Percentiles rank a stretch among this genome's conserved stretches.
phyloP scores from a whole-genome alignment of 2,113 vertebrate species.

The Rhadina sibilatrix region DNA sequence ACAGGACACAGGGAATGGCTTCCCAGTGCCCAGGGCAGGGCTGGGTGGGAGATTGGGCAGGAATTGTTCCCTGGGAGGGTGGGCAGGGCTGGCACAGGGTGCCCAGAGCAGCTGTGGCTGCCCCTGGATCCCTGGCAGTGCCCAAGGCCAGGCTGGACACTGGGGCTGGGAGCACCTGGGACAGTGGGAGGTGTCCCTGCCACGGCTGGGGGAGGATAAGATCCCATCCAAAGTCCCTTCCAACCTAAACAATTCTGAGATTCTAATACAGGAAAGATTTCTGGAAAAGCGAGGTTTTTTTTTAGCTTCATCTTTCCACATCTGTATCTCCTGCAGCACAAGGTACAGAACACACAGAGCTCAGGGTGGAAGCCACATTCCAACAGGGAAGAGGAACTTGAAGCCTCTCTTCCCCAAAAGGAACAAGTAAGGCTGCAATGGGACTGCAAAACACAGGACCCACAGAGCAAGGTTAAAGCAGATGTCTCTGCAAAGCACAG shows the following conservation, averaged over 20 bases:
- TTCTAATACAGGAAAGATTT: not conserved
- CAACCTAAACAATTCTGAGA: not conserved
- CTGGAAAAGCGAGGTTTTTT: not conserved
- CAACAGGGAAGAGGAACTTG: accelerated
- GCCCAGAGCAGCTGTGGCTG: not conserved
- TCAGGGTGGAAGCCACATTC: not conserved
- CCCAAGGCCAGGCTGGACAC: not conserved
- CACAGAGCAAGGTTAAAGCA: not conserved
- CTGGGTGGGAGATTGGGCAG: accelerated
- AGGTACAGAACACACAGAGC: accelerated
- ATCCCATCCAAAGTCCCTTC: not conserved
- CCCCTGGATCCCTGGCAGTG: not conserved
- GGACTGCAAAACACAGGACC: not conserved
- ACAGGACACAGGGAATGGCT: not conserved
- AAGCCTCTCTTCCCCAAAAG: not conserved
- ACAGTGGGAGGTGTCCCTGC: not conserved
- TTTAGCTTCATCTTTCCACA: not conserved
- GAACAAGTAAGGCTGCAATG: not conserved
- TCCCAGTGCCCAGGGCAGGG: not conserved
- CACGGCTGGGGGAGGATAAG: not conserved
- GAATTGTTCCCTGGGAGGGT: not conserved
- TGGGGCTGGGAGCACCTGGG: not conserved
- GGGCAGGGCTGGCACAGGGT: not conserved
- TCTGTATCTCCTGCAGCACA: not conserved
- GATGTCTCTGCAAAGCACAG: not conserved